These are phyloP conservation scores for Unio delphinus DNA, from an alignment of 2,888 invertebrate genomes.

Conservation along the genomic window DNA sequence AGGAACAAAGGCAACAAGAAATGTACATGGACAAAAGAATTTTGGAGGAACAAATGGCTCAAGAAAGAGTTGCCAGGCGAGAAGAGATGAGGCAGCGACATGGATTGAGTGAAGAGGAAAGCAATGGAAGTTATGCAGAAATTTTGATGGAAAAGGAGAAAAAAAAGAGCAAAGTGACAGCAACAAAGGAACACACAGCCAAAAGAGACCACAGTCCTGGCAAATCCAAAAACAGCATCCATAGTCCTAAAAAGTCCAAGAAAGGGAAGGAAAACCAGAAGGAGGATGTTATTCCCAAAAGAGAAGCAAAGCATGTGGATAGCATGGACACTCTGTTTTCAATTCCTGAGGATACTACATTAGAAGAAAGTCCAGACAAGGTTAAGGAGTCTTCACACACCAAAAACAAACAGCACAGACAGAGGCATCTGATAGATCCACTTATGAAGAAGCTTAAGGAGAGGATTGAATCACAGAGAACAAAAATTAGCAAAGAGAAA, in stretches of 20 bases:
- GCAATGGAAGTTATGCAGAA: conserved; percentile 55
- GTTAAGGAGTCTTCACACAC: conserved; percentile 17
- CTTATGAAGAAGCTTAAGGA: conserved; percentile 62
- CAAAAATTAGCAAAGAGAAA: conserved; percentile 59
- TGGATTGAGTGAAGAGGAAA: conserved; percentile 49
- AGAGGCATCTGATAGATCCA: conserved; percentile 58
- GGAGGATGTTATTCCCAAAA: conserved; percentile 8
- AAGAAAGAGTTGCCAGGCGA: conserved; percentile 24
- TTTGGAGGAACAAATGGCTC: conserved; percentile 19
- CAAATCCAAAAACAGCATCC: conserved; percentile 18
- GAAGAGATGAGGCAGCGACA: conserved; percentile 26
- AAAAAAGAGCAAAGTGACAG: conserved; percentile 25
- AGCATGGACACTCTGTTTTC: conserved; percentile 59
- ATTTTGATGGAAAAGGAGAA: conserved; percentile 43
- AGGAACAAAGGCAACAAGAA: conserved; percentile 21
- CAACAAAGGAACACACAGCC: conserved; percentile 18
- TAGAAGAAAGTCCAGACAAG: conserved; percentile 42
- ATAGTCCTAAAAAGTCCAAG: conserved; percentile 26
- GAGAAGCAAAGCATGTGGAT: conserved; percentile 16
- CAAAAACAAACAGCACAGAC: conserved; percentile 28
- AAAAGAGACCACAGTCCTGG: conserved; percentile 17
- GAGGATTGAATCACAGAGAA: conserved; percentile 60
- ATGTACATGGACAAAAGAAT: conserved; percentile 6
- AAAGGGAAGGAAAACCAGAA: conserved; percentile 23
- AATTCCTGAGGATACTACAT: conserved; percentile 64